Evolutionary conservation across 64 coral and sea anemone genomes (phyloP).

Genomic region (Actinia equina): DNA sequence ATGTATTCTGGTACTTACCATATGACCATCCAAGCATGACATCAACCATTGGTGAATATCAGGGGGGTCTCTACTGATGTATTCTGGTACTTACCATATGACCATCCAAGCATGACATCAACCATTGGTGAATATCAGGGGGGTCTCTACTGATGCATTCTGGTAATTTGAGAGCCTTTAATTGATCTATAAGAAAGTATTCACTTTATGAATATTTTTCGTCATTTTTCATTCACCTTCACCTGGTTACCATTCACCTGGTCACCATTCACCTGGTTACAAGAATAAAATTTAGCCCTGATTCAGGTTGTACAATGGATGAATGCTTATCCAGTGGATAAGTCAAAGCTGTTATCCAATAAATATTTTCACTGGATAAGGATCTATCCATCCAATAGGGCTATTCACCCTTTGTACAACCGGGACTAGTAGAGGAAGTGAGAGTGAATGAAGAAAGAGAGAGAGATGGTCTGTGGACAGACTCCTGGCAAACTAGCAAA

Average conservation of each 20-base stretch:
- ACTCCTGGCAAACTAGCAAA: not conserved
- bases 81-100: not conserved
- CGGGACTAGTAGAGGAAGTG: not conserved
- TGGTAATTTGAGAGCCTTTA: not conserved
- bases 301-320: no score
- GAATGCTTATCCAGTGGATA: no score
- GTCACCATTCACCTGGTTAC: no score
- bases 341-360: no score
- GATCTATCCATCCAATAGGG: no score
- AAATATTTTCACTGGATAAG: no score
- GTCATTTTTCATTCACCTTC: no score
- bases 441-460: not conserved
- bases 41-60: slow-evolving; percentile 36
- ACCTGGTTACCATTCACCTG: no score
- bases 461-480: not conserved
- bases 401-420: no score
- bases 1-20: not conserved
- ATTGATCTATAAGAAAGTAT: not conserved
- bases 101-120: slow-evolving; percentile 22
- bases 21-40: slow-evolving; percentile 14
- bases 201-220: no score
- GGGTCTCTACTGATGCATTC: slow-evolving; percentile 17
- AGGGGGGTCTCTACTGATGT: slow-evolving; percentile 19
- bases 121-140: slow-evolving; percentile 40
- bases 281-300: no score